Evolutionary conservation across 2,113 vertebrate genomes (phyloP), one percentile per base, ranked within the genome.

Genomic region (Dasyurus viverrinus): DNA sequence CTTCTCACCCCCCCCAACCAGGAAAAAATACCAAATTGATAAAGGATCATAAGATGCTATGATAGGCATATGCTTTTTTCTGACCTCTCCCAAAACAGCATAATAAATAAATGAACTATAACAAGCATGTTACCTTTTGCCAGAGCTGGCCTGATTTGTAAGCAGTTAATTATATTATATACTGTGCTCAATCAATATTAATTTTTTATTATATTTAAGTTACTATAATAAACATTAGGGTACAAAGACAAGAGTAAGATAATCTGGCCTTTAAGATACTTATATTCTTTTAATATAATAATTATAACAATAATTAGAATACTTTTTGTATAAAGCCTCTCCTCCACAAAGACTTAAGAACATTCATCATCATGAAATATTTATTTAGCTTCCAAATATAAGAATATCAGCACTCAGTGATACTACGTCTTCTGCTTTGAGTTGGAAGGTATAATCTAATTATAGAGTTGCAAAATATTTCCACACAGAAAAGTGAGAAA

Each of bases 261-360:
- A 84, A 84, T 42, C 36, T 84, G 19, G 1, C 16, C n/a, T 84
- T 84, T 84, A 84, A 84, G n/a, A 42, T 7, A 16, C n/a, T 84
- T 84, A 22, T n/a, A 84, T 42, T 84, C n/a, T 84, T 97, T 96
- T 97, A 98, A 98, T 96, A 96, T 97, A 94, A 98, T 98, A 98
- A 98, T 98, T 98, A 98, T 48, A 97, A 97, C 97, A 98, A 97
- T 98, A 97, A 97, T 98, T 98, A 98, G 94, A 97, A 97, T 96
- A 98, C 97, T 95, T 98, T 98, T 98, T 98, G 96, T 98, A 95
- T 95, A 96, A 97, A 94, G 95, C 91, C 95, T 97, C 95, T 96
- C 96, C 97, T 96, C 96, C 93, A 94, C 94, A 95, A 97, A 97
- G 95, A 95, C 90, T 94, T 97, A 97, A 97, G 97, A 98, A 94